Evolutionary conservation across 2,113 vertebrate genomes (phyloP), one percentile per base, ranked within the genome.

Genomic region (Pyrgilauda ruficollis): DNA sequence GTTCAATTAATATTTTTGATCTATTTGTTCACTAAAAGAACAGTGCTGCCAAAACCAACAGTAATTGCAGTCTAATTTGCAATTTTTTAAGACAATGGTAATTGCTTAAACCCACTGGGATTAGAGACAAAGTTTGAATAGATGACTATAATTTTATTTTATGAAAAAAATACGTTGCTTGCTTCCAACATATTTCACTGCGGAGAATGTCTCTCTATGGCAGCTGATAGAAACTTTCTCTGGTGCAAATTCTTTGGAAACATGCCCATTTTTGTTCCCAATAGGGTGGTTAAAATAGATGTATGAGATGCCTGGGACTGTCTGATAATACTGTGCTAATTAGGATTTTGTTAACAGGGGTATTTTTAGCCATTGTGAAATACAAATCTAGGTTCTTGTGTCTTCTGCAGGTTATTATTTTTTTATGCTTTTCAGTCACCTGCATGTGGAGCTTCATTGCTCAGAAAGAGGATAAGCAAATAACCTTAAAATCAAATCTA

Each of bases 1-100:
- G 89, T 96, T 94, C 62, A 91, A 91, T 95, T 95, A 95, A 85
- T 93, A 85, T 75, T 95, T 93, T 90, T 96, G 44, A 92, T 92
- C 66, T 91, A 41, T 94, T 94, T 95, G 62, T 79, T 94, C 92
- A 50, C 62, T 73, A 62, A 76, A 94, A 91, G 81, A 66, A 67
- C 50, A 69, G 46, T 73, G 67, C 78, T 85, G 53, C 46, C 70
- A 83, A 70, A 79, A n/a, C 73, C 58, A 88, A 62, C 75, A 83
- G 82, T 92, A 95, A 93, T 85, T 92, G 78, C 58, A 53, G 49
- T 77, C 70, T 93, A 94, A 96, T 93, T 96, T 91, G 67, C 78
- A 84, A 16, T 83, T 90, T 95, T 93, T 90, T 7, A n/a, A 87
- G 66, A 83, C 88, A 87, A 82, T 46, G 66, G 47, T 91, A 94